Conservation (phyloP, 2,113 vertebrate genomes). For the Donacobius atricapilla region DNA sequence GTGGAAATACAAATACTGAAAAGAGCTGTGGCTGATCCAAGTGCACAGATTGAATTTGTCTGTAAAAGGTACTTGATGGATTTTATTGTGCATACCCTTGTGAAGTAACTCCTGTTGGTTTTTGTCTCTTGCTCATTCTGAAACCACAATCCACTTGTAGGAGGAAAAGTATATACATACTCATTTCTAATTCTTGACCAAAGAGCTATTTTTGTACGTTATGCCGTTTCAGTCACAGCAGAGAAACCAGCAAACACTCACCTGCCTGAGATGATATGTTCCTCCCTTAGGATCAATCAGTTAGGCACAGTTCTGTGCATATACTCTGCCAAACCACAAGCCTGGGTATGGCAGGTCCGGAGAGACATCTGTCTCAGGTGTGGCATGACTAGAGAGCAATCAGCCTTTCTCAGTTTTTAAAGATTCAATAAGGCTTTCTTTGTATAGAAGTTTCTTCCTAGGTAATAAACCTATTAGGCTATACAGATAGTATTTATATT, state of each 20-base stretch:
- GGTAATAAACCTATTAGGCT: not conserved
- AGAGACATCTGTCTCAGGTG: not conserved
- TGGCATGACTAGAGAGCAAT: not conserved
- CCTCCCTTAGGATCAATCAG: not conserved
- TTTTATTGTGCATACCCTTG: not conserved
- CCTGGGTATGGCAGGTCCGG: not conserved
- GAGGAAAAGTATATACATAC: not conserved
- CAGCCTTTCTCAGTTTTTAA: not conserved
- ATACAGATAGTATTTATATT: not conserved
- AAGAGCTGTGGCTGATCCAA: constrained; percentile 21
- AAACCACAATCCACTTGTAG: not conserved
- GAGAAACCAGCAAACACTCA: not conserved
- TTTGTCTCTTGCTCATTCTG: not conserved
- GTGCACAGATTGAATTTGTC: not conserved
- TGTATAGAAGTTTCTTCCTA: not conserved
- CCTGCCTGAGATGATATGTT: not conserved
- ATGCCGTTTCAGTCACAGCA: not conserved
- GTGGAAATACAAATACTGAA: constrained; percentile 21
- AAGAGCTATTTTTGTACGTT: not conserved
- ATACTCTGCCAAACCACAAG: not conserved
- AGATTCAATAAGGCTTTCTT: not conserved
- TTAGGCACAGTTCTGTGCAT: not conserved
- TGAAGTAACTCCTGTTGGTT: not conserved
- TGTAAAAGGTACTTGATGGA: not conserved
- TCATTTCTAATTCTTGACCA: not conserved